A percentile compares a stretch with the other conserved stretches of the same genome.
Conservation (phyloP, 2,797 vertebrate species). For the Phoxinus dragarum region DNA sequence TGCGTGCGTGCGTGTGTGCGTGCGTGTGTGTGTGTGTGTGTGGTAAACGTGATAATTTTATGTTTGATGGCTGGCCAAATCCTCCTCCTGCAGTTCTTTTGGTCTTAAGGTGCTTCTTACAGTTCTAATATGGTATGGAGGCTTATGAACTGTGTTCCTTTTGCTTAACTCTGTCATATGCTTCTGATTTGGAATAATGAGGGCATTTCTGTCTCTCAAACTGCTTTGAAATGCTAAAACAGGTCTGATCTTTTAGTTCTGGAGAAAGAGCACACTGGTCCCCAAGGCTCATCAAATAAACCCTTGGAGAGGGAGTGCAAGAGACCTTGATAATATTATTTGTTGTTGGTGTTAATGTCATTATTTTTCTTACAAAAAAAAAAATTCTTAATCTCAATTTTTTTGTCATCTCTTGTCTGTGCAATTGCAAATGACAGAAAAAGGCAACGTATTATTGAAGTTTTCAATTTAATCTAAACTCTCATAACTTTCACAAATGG, state of each 20-base stretch:
- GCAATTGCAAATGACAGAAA: constrained; percentile 65
- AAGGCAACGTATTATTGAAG: constrained; percentile 70
- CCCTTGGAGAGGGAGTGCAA: constrained; percentile 35
- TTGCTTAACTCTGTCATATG: constrained; percentile 61
- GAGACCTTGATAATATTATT: neutral
- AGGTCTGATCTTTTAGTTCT: constrained; percentile 64
- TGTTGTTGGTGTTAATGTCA: neutral
- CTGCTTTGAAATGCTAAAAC: constrained; percentile 77
- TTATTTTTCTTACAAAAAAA: constrained; percentile 9
- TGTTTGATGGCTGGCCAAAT: neutral
- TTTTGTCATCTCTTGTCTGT: constrained; percentile 16
- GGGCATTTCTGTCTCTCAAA: constrained; percentile 63
- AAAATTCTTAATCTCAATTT: constrained; percentile 13
- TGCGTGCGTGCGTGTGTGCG: no score
- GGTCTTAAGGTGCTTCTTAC: neutral
- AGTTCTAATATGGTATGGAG: neutral
- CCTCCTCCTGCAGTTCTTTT: constrained; percentile 2
- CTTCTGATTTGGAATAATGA: constrained; percentile 71
- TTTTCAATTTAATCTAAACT: constrained; percentile 75
- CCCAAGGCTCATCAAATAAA: constrained; percentile 13
- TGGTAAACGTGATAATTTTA: constrained; percentile 6
- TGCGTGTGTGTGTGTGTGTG: no score
- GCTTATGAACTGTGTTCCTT: constrained; percentile 42
- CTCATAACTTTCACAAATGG: constrained; percentile 70
- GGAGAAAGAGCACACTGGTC: constrained; percentile 15